Percentiles rank a stretch among this genome's conserved stretches.
Evolutionary conservation across 2,888 invertebrate species (phyloP).

Genomic region (Cartodere bifasciata): DNA sequence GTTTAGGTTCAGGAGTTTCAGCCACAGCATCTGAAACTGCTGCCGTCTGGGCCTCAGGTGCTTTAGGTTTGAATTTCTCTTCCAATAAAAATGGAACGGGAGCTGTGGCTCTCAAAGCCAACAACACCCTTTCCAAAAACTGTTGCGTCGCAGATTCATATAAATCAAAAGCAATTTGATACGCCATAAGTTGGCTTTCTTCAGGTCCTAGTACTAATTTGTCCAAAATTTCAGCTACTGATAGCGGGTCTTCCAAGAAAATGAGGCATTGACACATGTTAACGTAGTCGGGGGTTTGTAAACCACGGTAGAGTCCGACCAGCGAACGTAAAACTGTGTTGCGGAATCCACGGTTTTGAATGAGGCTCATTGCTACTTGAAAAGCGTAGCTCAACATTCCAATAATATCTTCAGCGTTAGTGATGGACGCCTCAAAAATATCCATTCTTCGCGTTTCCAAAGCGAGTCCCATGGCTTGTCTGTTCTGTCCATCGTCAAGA

Average conservation of each 20-base stretch:
- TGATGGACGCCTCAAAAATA: constrained; percentile 84
- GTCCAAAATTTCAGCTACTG: constrained; percentile 87
- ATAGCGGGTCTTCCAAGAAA: constrained; percentile 85
- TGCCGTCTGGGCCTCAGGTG: constrained; percentile 37
- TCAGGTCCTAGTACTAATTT: constrained; percentile 69
- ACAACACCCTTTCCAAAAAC: constrained; percentile 77
- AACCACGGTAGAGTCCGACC: constrained; percentile 78
- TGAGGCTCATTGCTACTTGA: constrained; percentile 90
- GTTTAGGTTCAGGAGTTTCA: constrained; percentile 30
- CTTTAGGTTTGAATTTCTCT: constrained; percentile 61
- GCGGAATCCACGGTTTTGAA: constrained; percentile 88
- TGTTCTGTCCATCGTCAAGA: constrained; percentile 85
- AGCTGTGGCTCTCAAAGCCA: constrained; percentile 68
- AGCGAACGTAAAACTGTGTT: constrained; percentile 80
- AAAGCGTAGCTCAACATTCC: constrained; percentile 92
- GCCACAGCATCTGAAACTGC: constrained; percentile 24
- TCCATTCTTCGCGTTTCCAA: constrained; percentile 96
- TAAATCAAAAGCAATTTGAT: constrained; percentile 97
- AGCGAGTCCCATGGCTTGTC: constrained; percentile 92
- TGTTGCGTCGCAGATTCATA: constrained; percentile 99
- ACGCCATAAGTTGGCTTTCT: constrained; percentile 77
- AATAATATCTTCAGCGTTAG: constrained; percentile 79
- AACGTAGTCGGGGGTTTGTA: constrained; percentile 90
- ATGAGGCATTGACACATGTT: constrained; percentile 98
- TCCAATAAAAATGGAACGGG: constrained; percentile 67